Evolutionary conservation across 2,888 invertebrate species (phyloP), one percentile per base, ranked within the genome.

Genomic region (Mechanitis messenoides): DNA sequence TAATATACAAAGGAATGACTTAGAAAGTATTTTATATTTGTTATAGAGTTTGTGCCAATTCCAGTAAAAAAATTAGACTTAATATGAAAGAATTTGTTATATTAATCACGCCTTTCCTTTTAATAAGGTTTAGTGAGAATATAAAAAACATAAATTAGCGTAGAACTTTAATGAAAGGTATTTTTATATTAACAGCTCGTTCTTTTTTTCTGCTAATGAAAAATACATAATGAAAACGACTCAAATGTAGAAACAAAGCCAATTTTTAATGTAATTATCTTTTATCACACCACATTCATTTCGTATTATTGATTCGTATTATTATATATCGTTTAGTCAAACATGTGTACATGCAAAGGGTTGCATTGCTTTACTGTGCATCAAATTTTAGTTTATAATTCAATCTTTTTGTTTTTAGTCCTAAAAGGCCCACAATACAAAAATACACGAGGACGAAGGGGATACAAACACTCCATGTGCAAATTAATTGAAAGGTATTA

Each of bases 401-500:
- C 56, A 74, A 73, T 76, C 63, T 75, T 76, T 20, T 75, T 72
- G 75, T 78, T 74, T 67, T 68, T 60, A 68, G 58, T 68, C 63
- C 62, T 69, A 61, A 70, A 71, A 68, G 70, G 69, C 64, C 69
- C 72, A 72, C 69, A 71, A 73, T 75, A 81, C 76, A 83, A 65
- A 87, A 85, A 86, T 83, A 81, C 84, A 87, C 85, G 81, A 78
- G 78, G 84, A 67, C 64, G 82, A 77, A 83, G 79, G 79, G 84
- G 81, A 76, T 77, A 87, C 84, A 87, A 87, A 88, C 87, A 89
- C 89, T 86, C 85, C 87, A 87, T 83, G 88, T 89, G 88, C 89
- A 90, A 84, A 86, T 83, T 83, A 87, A 83, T 83, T 83, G 80
- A 83, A 85, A 83, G 82, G 80, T 85, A 77, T 84, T 90, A 91